Conservation (phyloP, 1,140 invertebrate genomes). For the Neelides sp. region DNA sequence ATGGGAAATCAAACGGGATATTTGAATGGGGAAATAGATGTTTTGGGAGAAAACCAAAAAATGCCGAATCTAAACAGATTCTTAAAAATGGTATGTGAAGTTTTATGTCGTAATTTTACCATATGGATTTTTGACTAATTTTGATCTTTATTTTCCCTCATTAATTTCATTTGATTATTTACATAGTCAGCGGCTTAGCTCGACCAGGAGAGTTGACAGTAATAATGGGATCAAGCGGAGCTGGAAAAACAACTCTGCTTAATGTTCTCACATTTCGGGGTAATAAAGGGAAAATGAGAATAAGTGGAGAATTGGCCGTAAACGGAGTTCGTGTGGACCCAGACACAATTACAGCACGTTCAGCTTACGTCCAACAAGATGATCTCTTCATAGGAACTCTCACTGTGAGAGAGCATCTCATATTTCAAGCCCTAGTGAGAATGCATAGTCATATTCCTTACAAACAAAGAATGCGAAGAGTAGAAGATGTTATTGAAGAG, state of each 20-base stretch:
- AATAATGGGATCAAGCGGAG: conserved; percentile 77
- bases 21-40: conserved; percentile 35
- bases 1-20: conserved; percentile 36
- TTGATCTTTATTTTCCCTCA: neutral
- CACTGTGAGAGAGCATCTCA: conserved; percentile 79
- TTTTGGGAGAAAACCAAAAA: conserved; percentile 1
- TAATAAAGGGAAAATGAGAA: conserved; percentile 49
- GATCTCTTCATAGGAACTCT: conserved; percentile 69
- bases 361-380: conserved; percentile 90
- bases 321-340: conserved; percentile 54
- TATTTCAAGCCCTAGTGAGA: conserved; percentile 66
- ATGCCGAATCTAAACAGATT: conserved; percentile 37
- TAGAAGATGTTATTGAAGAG: conserved; percentile 80
- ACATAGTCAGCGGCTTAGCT: conserved; percentile 69
- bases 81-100: conserved; percentile 48
- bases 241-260: conserved; percentile 88
- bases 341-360: conserved; percentile 57
- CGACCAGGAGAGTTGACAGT: conserved; percentile 79
- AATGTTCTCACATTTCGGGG: conserved; percentile 75
- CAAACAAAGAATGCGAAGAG: conserved; percentile 59
- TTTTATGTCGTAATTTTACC: conserved; percentile 28
- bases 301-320: conserved; percentile 57
- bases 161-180: too few species aligned
- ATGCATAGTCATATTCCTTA: conserved; percentile 75
- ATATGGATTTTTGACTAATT: neutral